These are phyloP conservation scores for Hydropotes inermis DNA, from an alignment of 2,113 vertebrate species.

Conservation along the genomic window DNA sequence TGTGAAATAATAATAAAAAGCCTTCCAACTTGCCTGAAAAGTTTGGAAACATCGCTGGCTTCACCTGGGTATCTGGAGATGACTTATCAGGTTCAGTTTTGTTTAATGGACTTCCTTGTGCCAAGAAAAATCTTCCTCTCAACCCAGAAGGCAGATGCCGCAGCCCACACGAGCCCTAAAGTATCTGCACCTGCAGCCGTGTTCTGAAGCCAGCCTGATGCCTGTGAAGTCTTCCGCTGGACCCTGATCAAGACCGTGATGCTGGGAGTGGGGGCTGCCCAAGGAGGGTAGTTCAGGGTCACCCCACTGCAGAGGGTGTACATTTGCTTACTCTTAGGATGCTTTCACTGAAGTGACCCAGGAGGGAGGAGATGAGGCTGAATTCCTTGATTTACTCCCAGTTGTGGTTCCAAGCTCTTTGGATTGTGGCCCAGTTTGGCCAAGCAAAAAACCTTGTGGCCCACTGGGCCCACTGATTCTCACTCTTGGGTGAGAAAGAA, in stretches of 20 bases:
- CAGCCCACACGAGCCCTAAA: not conserved
- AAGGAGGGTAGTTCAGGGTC: not conserved
- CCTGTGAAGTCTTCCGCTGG: not conserved
- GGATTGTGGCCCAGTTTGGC: not conserved
- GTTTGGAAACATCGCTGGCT: conserved; percentile 19
- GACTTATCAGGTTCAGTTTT: conserved; percentile 5
- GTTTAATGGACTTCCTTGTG: conserved; percentile 16
- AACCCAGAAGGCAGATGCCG: conserved; percentile 42
- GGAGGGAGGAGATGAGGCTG: not conserved
- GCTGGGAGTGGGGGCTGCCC: not conserved
- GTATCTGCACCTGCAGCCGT: not conserved
- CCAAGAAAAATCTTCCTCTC: conserved; percentile 57
- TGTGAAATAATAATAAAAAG: not conserved
- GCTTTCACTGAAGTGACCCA: not conserved
- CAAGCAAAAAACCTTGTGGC: not conserved
- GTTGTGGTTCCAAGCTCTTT: not conserved
- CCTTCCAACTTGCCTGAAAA: conserved; percentile 5
- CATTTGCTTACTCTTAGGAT: not conserved
- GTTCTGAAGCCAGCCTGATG: not conserved
- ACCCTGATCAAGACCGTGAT: not conserved
- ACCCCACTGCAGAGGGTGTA: not conserved
- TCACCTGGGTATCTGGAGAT: conserved; percentile 19
- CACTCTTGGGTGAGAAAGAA: not conserved
- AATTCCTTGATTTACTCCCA: conserved; percentile 1
- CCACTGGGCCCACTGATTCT: not conserved